Evolutionary conservation across 2,113 vertebrate genomes (phyloP), one percentile per base, ranked within the genome.

Genomic region (Osmerus mordax): DNA sequence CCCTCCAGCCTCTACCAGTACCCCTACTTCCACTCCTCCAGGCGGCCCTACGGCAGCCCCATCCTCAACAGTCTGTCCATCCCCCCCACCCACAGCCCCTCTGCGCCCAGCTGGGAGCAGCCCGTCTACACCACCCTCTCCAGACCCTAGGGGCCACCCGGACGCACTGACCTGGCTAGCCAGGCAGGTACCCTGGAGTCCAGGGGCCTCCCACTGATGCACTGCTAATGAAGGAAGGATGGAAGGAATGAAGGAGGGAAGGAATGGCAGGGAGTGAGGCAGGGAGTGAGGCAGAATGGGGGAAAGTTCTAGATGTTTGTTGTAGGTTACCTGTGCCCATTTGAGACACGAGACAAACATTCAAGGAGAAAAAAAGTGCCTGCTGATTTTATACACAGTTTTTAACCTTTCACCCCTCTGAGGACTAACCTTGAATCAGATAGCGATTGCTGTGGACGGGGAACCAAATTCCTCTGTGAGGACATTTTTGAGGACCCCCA

Each of bases 81-180:
- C 86, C 95, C 95, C 0, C 92, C 96, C 0, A 87, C 95, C 25
- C 97, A 98, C 92, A 98, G 96, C 88, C 96, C 97, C 67, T 86
- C 89, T 0, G 80, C 94, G 55, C 77, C 88, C 73, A 95, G 89
- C 91, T 99, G 97, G 97, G 97, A 99, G 77, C 96, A 98, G 91
- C 96, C 97, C 0, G 94, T 99, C 84, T 99, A 99, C 86, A 99
- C 97, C 54, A 97, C 96, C 14, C 91, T 99, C 82, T 97, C 94
- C 56, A 90, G 97, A 80, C 97, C 96, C 76, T 98, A 91, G 81
- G 67, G 14, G 56, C 12, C 58, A 36, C 32, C 52, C 72, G 41
- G 62, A 77, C 54, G 64, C 28, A 16, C 70, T 9, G 59, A 76
- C 73, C 74, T 19, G 32, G 11, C 65, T 15, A 64, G 67, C 72